phyloP scores from a whole-genome alignment of 2,113 vertebrate species.

The Callithrix jacchus region DNA sequence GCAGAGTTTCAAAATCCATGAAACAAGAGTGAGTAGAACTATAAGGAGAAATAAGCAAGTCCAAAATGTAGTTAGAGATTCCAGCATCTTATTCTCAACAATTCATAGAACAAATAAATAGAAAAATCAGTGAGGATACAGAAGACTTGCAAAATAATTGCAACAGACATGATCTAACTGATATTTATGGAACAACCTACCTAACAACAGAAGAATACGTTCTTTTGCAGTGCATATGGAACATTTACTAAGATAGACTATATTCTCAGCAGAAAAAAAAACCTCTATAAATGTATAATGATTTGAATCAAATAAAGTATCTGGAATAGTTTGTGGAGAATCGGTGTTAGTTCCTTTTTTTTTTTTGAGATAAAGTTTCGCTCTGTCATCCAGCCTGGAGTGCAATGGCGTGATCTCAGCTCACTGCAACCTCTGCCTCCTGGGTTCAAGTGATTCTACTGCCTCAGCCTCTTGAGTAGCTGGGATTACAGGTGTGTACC shows the following conservation, averaged over 20 bases:
- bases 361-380: no score
- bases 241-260: neutral
- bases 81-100: neutral
- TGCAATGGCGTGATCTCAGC: no score
- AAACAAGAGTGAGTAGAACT: neutral
- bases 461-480: no score
- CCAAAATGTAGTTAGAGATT: neutral
- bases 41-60: neutral
- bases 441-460: no score
- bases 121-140: neutral
- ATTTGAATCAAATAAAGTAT: neutral
- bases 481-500: no score
- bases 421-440: no score
- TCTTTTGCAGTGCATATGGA: neutral
- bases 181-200: neutral
- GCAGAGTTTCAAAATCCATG: neutral
- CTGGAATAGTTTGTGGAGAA: neutral
- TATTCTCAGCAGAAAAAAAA: neutral
- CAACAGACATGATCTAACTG: neutral
- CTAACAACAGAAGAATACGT: neutral
- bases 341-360: neutral
- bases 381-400: no score
- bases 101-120: neutral
- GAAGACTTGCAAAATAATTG: neutral
- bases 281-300: neutral